Base-by-base conservation (phyloP, 2,888 invertebrate species). In the Microctonus brassicae region DNA sequence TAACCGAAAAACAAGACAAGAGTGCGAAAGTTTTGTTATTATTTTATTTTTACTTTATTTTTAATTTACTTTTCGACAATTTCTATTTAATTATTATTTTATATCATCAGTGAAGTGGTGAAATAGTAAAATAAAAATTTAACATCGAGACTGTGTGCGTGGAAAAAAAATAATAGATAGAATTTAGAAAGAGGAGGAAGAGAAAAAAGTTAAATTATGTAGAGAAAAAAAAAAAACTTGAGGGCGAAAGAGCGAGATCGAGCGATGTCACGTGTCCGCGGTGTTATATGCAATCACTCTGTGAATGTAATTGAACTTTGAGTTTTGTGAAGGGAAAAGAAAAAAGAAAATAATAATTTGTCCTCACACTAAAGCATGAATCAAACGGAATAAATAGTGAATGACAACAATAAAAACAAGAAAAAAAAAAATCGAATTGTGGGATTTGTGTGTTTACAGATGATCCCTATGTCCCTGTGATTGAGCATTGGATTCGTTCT, bases 391-490 rank as follows among this genome's bases (percentile, higher is more conserved):
- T 26, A 34, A 63, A 24, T 13, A 42, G 29, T 7, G 47, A 22
- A n/a, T n/a, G 26, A 39, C 13, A 22, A 24, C 1, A 33, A 66
- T 29, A 29, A 5, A 29, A 29, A 29, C 29, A 29, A 29, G 7
- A 29, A 29, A 29, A 3, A 29, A 3, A 29, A 36, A n/a, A 36
- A 57, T 0, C 22, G 26, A 34, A 42, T 66, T 29, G 68, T 65
- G 62, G 53, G 47, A 52, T 74, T 62, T 61, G 69, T 72, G 66
- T 76, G 63, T 26, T 77, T 77, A 39, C 77, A 77, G 77, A 77
- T 76, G 74, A 73, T 13, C 42, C 55, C 33, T 61, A 58, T 57
- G 63, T 58, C 66, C 47, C 64, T 62, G 53, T 75, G 75, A 74
- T 72, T 17, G 17, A 47, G 47, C n/a, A 17, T 47, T 47, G 47